Conservation (phyloP, 2,113 vertebrate species). For the Psittacula cyanocephala region DNA sequence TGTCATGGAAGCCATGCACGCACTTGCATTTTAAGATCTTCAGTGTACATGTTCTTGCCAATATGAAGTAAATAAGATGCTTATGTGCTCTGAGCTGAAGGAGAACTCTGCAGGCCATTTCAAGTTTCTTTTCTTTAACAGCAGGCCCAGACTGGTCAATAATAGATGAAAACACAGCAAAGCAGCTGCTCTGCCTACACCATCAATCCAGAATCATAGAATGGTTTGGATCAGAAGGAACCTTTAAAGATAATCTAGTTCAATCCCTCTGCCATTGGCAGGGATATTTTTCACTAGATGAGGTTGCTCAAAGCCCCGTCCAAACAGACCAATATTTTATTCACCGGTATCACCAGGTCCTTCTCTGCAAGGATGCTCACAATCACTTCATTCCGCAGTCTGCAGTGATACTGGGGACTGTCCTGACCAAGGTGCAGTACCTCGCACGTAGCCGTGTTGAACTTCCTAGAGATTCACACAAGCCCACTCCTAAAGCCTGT, state of each 20-base stretch:
- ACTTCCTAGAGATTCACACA: neutral
- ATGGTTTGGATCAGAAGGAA: neutral
- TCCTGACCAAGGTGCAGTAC: neutral
- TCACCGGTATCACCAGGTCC: neutral
- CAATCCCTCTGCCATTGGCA: fast-evolving
- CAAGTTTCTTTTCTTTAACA: neutral
- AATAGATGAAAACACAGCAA: neutral
- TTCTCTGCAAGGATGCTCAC: neutral
- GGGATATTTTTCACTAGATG: neutral
- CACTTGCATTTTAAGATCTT: neutral
- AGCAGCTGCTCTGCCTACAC: neutral
- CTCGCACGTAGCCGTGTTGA: neutral
- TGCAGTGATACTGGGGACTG: neutral
- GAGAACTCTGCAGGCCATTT: neutral
- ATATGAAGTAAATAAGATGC: neutral
- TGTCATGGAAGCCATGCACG: neutral
- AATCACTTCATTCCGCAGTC: neutral
- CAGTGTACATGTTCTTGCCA: neutral
- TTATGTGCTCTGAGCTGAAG: neutral
- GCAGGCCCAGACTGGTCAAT: neutral
- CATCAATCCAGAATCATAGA: neutral
- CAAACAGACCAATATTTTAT: neutral
- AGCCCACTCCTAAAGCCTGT: neutral
- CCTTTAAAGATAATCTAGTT: neutral
- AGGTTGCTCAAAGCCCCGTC: neutral